phyloP scores from a whole-genome alignment of 1,140 invertebrate genomes.

The Dolichoris vasculosae region DNA sequence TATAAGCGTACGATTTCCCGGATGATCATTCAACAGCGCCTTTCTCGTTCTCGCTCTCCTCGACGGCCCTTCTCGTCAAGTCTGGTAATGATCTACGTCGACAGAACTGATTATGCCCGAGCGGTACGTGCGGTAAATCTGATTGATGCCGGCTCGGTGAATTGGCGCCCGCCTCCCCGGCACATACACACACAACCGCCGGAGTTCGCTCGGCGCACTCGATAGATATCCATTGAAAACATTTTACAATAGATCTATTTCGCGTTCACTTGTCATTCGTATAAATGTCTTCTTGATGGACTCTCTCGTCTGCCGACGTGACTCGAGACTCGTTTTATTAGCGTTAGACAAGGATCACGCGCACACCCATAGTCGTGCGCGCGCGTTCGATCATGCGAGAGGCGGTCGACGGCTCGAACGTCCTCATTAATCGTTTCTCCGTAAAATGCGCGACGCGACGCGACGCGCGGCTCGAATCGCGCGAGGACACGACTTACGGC shows the following conservation, averaged over 20 bases:
- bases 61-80: conserved; percentile 15
- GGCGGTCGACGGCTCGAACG: background rate
- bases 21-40: background rate
- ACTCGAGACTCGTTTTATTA: background rate
- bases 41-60: background rate
- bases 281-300: conserved; percentile 26
- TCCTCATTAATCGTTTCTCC: background rate
- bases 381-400: no score
- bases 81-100: conserved; percentile 38
- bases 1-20: background rate
- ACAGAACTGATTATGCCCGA: conserved; percentile 50
- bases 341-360: background rate
- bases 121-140: conserved; percentile 46
- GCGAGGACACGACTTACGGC: background rate
- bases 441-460: background rate
- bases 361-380: no score
- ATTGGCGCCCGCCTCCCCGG: background rate
- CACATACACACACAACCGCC: conserved; percentile 3
- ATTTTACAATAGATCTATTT: conserved; percentile 33
- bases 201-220: background rate
- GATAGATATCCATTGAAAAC: conserved; percentile 34
- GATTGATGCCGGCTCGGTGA: conserved; percentile 46
- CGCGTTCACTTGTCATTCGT: conserved; percentile 14
- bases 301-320: background rate
- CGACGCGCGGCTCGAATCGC: no score